A percentile compares a stretch with the other conserved stretches of the same genome.
These are phyloP conservation scores for Antrozous pallidus DNA, from an alignment of 2,797 vertebrate species.

Conservation along the genomic window DNA sequence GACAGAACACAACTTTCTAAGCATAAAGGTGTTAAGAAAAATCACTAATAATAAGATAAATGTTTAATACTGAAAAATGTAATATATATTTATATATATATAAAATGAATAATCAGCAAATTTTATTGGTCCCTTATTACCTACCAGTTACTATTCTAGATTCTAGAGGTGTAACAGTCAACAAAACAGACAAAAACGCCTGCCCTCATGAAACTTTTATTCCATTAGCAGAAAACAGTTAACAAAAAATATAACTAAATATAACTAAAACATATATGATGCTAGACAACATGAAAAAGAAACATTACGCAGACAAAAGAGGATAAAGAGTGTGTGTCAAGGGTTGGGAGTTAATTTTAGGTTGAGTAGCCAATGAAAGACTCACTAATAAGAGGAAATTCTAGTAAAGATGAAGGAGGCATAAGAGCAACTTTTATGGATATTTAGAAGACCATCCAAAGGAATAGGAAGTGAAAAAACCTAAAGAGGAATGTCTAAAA, in stretches of 20 bases:
- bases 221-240: neutral
- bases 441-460: neutral
- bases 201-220: neutral
- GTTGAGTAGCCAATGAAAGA: neutral
- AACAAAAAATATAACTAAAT: neutral
- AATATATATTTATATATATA: neutral
- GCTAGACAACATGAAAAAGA: neutral
- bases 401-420: neutral
- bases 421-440: neutral
- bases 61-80: neutral
- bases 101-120: neutral
- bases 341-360: neutral
- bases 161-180: neutral
- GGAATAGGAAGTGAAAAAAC: neutral
- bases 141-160: neutral
- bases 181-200: slow-evolving; percentile 10
- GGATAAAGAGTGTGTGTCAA: neutral
- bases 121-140: neutral
- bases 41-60: neutral
- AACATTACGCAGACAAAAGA: neutral
- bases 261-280: neutral
- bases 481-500: neutral
- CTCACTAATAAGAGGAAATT: neutral
- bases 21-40: neutral
- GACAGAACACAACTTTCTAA: slow-evolving; percentile 4